Percentiles rank a stretch among this genome's conserved stretches.
phyloP scores from a whole-genome alignment of 2,797 vertebrate genomes.

The Protonibea diacanthus region DNA sequence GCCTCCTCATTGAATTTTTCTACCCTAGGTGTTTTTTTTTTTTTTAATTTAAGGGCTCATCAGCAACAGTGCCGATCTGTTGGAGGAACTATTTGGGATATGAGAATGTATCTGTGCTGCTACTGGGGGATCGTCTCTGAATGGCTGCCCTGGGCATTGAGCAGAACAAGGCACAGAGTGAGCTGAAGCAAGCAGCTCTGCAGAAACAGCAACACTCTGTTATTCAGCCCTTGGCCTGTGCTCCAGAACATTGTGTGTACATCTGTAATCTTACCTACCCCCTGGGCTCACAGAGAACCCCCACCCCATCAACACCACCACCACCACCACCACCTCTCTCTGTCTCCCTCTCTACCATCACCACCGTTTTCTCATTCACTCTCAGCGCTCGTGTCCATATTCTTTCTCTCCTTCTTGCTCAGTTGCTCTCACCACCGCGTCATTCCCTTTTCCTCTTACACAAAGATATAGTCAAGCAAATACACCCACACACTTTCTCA shows the following conservation, averaged over 20 bases:
- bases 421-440: slow-evolving; percentile 63
- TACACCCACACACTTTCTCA: slow-evolving; percentile 80
- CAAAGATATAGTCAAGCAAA: slow-evolving; percentile 83
- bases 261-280: slow-evolving; percentile 83
- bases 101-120: slow-evolving; percentile 65
- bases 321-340: slow-evolving; percentile 6
- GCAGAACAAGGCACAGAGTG: slow-evolving; percentile 76
- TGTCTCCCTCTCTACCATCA: slow-evolving; percentile 19
- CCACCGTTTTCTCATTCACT: slow-evolving; percentile 56
- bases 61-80: slow-evolving; percentile 60
- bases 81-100: slow-evolving; percentile 72
- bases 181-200: slow-evolving; percentile 77
- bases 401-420: slow-evolving; percentile 53
- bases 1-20: slow-evolving; percentile 45
- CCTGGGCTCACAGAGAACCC: slow-evolving; percentile 67
- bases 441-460: slow-evolving; percentile 70
- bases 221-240: slow-evolving; percentile 81
- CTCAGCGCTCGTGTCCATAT: slow-evolving; percentile 57
- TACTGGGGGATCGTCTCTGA: slow-evolving; percentile 74
- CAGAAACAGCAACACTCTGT: slow-evolving; percentile 79
- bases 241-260: slow-evolving; percentile 83
- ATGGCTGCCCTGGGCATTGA: slow-evolving; percentile 81
- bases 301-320: slow-evolving; percentile 3
- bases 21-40: slow-evolving; percentile 26
- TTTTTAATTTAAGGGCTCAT: slow-evolving; percentile 52